Conservation (phyloP, 2,888 invertebrate genomes). For the Molanna angustata region DNA sequence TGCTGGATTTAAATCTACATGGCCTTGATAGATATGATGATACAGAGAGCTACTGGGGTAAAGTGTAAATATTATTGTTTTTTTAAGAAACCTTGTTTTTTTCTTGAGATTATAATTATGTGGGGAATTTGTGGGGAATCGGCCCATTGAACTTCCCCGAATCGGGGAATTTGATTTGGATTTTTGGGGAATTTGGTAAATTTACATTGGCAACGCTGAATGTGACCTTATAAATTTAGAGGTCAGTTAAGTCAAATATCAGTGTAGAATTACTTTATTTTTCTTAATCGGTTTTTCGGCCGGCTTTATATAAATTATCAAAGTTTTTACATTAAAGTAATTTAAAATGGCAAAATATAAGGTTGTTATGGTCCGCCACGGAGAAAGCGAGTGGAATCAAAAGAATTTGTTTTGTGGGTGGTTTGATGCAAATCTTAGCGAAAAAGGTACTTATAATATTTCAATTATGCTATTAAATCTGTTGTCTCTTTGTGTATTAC, state of each 20-base stretch:
- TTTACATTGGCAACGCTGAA: neutral
- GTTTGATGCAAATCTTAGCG: slow-evolving; percentile 68
- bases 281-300: neutral
- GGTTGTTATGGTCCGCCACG: slow-evolving; percentile 73
- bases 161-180: no score
- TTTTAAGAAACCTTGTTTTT: no score
- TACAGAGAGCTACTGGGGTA: no score
- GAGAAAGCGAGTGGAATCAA: slow-evolving; percentile 74
- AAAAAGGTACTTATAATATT: slow-evolving; percentile 53
- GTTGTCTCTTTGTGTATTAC: neutral
- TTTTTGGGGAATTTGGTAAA: no score
- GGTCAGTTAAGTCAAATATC: slow-evolving; percentile 28
- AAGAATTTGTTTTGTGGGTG: slow-evolving; percentile 73
- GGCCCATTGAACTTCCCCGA: no score
- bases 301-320: neutral
- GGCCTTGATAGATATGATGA: no score
- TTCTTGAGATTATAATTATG: no score
- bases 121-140: no score
- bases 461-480: neutral
- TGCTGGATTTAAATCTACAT: no score
- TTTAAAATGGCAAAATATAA: slow-evolving; percentile 47
- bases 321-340: neutral
- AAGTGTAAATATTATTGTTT: no score
- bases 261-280: slow-evolving; percentile 1
- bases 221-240: slow-evolving; percentile 27